Base-by-base conservation (phyloP, 2,888 invertebrate genomes). In the Acleris literana region DNA sequence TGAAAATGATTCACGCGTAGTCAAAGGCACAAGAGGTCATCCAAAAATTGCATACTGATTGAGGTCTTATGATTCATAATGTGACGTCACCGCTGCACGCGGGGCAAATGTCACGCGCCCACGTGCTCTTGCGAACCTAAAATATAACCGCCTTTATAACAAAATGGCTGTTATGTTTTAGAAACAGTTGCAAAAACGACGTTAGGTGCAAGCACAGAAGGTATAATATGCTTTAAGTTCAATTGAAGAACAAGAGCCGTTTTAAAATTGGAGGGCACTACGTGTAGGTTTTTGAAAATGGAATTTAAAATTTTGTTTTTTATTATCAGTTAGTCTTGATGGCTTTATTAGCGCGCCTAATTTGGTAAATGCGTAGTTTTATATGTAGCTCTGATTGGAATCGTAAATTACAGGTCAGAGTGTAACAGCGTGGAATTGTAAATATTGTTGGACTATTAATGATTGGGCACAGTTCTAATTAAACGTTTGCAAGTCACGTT, bases 51-150 rank as follows among this genome's bases (percentile, higher is more conserved):
- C 55, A 59, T 49, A 66, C 46, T 64, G 60, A 60, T 58, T 64
- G 33, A 17, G 49, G 39, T 17, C 25, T 52, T 59, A 29, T 84
- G 85, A 87, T 78, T 83, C 83, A 84, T 70, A 52, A 17, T 88
- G 33, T 33, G 87, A 87, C 87, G 86, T 87, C 87, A 88, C 71
- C 69, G 62, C 76, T 84, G 83, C 83, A 80, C 77, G 75, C 76
- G 76, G 90, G 87, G 81, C 87, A 88, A 90, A 89, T 87, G 88
- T 88, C 89, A 84, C 71, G 82, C 82, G 76, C 89, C 90, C 90
- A 90, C 90, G 85, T 85, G 86, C 77, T 16, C 56, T 46, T 51
- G 53, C 43, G 65, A 70, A 66, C 85, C 85, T 66, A 81, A 81
- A 78, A 81, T 69, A 70, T 64, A 71, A 39, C 11, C 13, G 13